Base-by-base conservation (phyloP, 2,888 invertebrate species). In the Heteropelma amictum region DNA sequence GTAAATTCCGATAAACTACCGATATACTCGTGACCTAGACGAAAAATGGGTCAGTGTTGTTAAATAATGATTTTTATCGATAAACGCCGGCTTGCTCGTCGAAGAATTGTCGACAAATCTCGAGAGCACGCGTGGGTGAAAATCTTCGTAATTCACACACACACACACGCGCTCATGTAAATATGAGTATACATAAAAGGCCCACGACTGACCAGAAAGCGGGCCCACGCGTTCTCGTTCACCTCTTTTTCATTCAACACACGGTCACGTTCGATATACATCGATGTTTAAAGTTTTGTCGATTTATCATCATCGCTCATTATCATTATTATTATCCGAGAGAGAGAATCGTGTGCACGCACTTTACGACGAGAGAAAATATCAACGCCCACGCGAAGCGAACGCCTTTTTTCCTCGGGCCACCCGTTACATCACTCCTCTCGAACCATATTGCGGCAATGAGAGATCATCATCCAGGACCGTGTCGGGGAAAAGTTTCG, bases 81-180 rank as follows among this genome's bases (percentile, higher is more conserved):
- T n/a, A n/a, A n/a, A n/a, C n/a, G n/a, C n/a, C n/a, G n/a, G 76
- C 76, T 80, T 81, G 80, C 79, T 81, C 81, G 53, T 30, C 53
- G 23, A 73, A 82, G 33, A 45, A 53, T 51, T 45, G 38, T 72
- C 3, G 19, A 54, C 19, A 53, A 35, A 14, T 17, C n/a, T 23
- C 69, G 77, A 78, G 79, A 81, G 77, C 76, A 81, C 77, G 81
- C 80, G 78, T 79, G 78, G 82, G 81, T 79, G 79, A 74, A 72
- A 53, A 17, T 53, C 17, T 10, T 12, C 33, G 12, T 2, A 33
- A 33, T n/a, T n/a, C n/a, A n/a, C n/a, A n/a, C n/a, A n/a, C n/a
- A n/a, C n/a, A n/a, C n/a, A n/a, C n/a, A n/a, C n/a, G n/a, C n/a
- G n/a, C n/a, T n/a, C n/a, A n/a, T n/a, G 33, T 53, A 53, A 19